Evolutionary conservation across 2,113 vertebrate species (phyloP).

Genomic region (Natator depressus): DNA sequence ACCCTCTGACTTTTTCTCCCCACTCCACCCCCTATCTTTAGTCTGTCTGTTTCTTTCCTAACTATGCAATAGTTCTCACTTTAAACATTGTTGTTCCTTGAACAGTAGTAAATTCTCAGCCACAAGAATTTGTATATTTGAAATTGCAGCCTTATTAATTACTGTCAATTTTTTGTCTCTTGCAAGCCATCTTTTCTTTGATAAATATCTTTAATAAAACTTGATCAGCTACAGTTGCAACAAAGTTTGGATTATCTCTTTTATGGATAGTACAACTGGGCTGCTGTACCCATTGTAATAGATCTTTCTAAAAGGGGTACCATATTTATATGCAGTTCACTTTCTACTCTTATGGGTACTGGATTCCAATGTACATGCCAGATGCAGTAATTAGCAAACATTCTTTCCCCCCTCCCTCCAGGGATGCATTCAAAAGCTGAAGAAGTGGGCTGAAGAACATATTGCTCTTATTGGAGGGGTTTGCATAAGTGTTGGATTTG

Average conservation of each 20-base stretch:
- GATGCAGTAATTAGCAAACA: neutral
- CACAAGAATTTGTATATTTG: neutral
- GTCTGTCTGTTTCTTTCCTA: neutral
- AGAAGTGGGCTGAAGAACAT: slow-evolving; percentile 2
- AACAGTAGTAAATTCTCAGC: neutral
- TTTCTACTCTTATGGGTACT: neutral
- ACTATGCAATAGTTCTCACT: neutral
- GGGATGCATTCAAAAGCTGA: slow-evolving; percentile 24
- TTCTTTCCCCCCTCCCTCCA: neutral
- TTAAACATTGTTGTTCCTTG: neutral
- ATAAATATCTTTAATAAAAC: neutral
- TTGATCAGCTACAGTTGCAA: neutral
- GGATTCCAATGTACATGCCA: neutral
- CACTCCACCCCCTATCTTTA: neutral
- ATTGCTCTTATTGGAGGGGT: neutral
- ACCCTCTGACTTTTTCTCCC: neutral
- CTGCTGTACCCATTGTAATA: neutral
- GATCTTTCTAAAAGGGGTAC: neutral
- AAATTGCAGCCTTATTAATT: neutral
- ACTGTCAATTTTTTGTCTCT: neutral
- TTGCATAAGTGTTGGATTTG: neutral
- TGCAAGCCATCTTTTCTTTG: neutral
- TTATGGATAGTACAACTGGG: neutral
- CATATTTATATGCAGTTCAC: neutral
- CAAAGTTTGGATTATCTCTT: neutral